Conservation (phyloP, 2,113 vertebrate species). For the Cebidichthys violaceus region DNA sequence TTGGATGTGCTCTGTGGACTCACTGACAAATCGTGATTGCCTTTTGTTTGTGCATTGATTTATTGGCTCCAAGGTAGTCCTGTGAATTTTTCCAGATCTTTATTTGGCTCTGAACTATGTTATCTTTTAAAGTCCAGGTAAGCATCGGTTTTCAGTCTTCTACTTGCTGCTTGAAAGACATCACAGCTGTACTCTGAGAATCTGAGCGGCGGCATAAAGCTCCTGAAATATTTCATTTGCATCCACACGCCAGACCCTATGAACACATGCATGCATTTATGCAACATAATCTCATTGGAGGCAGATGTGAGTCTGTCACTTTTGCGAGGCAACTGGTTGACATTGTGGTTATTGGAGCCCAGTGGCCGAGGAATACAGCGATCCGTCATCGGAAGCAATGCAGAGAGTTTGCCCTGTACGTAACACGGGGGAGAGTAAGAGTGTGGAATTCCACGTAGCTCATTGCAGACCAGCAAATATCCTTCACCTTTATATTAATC, state of each 20-base stretch:
- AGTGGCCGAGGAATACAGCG: not conserved
- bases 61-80: not conserved
- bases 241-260: slow-evolving; percentile 16
- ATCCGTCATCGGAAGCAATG: not conserved
- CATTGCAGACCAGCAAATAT: not conserved
- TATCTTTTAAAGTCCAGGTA: not conserved
- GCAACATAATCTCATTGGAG: not conserved
- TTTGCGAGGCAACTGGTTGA: not conserved
- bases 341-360: not conserved
- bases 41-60: slow-evolving; percentile 25
- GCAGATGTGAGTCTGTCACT: slow-evolving; percentile 29
- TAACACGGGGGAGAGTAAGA: not conserved
- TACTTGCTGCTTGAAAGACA: not conserved
- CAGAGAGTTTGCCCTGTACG: not conserved
- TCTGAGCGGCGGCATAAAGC: not conserved
- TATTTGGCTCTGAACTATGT: not conserved
- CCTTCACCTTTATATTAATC: not conserved
- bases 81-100: not conserved
- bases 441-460: not conserved
- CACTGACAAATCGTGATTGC: slow-evolving; percentile 24
- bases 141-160: not conserved
- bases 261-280: slow-evolving; percentile 29
- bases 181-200: not conserved
- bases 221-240: slow-evolving; percentile 23
- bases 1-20: slow-evolving; percentile 35